Conservation (phyloP, 2,113 vertebrate species). For the Varanus komodoensis region DNA sequence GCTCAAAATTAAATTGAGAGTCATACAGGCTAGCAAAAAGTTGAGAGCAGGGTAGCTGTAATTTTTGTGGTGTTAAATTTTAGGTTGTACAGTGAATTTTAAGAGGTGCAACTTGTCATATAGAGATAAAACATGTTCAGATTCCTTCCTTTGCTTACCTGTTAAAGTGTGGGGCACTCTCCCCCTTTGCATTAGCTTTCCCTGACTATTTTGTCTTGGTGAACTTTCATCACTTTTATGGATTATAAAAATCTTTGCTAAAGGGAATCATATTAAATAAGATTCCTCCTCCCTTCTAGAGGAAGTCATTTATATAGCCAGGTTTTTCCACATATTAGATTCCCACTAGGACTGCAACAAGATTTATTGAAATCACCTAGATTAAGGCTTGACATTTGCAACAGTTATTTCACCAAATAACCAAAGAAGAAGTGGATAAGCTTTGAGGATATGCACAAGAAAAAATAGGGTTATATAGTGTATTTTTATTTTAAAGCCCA, state of each 20-base stretch:
- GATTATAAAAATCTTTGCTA: background rate
- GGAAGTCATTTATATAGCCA: background rate
- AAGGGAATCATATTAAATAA: background rate
- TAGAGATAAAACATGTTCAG: background rate
- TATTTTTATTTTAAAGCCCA: slow-evolving; percentile 8
- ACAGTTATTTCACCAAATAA: background rate
- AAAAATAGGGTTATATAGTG: slow-evolving; percentile 1
- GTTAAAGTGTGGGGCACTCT: too few relatives aligned
- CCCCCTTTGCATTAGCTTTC: background rate
- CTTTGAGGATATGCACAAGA: background rate
- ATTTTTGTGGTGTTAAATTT: background rate
- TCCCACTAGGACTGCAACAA: background rate
- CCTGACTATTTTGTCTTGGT: background rate
- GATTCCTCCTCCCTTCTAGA: background rate
- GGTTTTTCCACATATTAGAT: background rate
- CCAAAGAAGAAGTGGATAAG: background rate
- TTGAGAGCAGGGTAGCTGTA: background rate
- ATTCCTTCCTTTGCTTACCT: background rate
- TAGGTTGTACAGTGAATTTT: background rate
- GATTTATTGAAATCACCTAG: background rate
- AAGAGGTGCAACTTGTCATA: background rate
- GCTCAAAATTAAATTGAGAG: background rate
- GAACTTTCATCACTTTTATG: background rate
- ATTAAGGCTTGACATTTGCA: background rate
- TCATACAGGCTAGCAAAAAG: background rate